Evolutionary conservation across 2,888 invertebrate species (phyloP).

Genomic region (Drosophila austrosaltans): DNA sequence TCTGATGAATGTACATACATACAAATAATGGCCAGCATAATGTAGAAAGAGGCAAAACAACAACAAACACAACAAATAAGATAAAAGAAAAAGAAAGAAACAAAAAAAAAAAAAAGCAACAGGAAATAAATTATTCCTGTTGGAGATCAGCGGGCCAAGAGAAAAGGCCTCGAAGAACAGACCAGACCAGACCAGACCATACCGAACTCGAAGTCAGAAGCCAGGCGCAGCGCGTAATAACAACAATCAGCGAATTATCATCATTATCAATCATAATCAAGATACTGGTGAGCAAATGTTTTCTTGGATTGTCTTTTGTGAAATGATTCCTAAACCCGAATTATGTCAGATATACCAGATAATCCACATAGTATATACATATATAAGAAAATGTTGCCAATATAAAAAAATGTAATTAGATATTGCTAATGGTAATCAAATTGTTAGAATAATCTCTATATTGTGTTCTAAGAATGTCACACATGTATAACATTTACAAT

Average conservation of each 20-base stretch:
- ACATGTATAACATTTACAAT: too few species aligned
- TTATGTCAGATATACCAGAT: neutral
- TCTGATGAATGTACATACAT: conserved; percentile 65
- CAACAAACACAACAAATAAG: neutral
- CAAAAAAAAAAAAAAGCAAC: conserved; percentile 29
- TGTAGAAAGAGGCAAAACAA: conserved; percentile 34
- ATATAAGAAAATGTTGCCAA: neutral
- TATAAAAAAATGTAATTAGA: too few species aligned
- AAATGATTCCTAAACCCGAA: conserved; percentile 10
- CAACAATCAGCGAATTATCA: conserved; percentile 60
- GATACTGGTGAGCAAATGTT: conserved; percentile 24
- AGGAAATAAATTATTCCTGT: conserved; percentile 69
- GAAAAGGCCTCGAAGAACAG: conserved; percentile 13
- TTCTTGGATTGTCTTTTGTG: conserved; percentile 1
- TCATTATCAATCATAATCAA: conserved; percentile 34
- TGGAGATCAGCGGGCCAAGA: conserved; percentile 16
- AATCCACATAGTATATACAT: neutral
- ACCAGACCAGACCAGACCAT: conserved; percentile 23
- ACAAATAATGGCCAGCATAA: conserved; percentile 67
- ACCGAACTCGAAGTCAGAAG: conserved; percentile 16
- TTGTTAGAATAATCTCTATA: too few species aligned
- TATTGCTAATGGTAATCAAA: too few species aligned
- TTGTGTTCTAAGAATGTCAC: too few species aligned
- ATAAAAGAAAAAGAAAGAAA: neutral
- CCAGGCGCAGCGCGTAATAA: conserved; percentile 52